Evolutionary conservation across 2,113 vertebrate genomes (phyloP).

Genomic region (Cisticola juncidis): DNA sequence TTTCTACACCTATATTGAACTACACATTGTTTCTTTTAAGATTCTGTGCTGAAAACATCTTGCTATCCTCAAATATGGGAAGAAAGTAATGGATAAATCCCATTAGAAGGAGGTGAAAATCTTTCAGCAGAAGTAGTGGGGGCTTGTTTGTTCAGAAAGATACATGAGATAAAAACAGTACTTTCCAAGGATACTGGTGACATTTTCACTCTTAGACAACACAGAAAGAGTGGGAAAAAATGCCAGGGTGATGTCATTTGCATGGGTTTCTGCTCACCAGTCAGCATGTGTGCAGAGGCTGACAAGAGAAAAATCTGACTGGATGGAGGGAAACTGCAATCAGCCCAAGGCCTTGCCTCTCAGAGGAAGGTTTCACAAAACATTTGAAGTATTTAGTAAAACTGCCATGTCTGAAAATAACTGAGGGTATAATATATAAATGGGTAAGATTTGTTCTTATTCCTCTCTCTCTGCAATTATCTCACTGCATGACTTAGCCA

Average conservation of each 20-base stretch:
- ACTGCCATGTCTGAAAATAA: not conserved
- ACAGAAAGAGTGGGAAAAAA: not conserved
- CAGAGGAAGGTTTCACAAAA: not conserved
- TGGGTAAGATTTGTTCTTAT: not conserved
- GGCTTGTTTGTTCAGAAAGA: not conserved
- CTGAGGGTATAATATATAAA: not conserved
- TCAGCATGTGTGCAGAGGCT: not conserved
- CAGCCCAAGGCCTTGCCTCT: not conserved
- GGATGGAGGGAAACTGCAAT: not conserved
- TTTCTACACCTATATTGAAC: not conserved
- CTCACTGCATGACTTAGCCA: not conserved
- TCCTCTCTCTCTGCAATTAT: not conserved
- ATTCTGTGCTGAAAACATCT: not conserved
- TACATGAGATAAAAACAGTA: rapidly evolving
- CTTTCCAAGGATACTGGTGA: not conserved
- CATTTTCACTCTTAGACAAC: not conserved
- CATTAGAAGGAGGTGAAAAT: not conserved
- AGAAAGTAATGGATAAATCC: not conserved
- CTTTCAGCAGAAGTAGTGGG: not conserved
- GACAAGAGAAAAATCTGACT: not conserved
- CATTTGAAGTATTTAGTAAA: not conserved
- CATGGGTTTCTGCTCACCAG: not conserved
- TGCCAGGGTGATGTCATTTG: not conserved
- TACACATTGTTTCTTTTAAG: not conserved
- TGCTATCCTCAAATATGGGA: not conserved